Percentiles rank a stretch among this genome's conserved stretches.
Evolutionary conservation across 2,797 vertebrate genomes (phyloP).

Genomic region (Lutjanus campechanus): DNA sequence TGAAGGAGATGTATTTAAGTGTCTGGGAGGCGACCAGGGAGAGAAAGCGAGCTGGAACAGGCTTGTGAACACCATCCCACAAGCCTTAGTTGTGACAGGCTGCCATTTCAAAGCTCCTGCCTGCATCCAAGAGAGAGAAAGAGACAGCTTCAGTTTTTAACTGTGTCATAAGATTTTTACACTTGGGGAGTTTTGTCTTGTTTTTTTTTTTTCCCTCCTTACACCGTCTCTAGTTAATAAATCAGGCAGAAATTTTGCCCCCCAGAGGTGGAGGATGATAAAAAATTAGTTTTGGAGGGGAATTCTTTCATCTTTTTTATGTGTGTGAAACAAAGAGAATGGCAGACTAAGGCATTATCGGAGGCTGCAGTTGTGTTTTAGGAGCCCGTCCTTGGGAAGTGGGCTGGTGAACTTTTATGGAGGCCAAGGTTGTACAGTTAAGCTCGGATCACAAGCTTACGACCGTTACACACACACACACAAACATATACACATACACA

Average conservation of each 20-base stretch:
- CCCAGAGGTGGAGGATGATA: slow-evolving; percentile 69
- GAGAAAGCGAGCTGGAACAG: slow-evolving; percentile 49
- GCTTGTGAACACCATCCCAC: slow-evolving; percentile 65
- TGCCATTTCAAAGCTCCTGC: slow-evolving; percentile 79
- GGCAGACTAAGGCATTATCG: slow-evolving; percentile 75
- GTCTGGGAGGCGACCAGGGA: slow-evolving; percentile 56
- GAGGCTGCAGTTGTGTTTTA: slow-evolving; percentile 75
- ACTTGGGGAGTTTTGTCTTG: slow-evolving; percentile 57
- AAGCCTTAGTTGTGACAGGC: slow-evolving; percentile 74
- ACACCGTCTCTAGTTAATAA: slow-evolving; percentile 72
- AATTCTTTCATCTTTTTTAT: slow-evolving; percentile 77
- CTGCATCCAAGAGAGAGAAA: slow-evolving; percentile 61
- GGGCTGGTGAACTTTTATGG: slow-evolving; percentile 69
- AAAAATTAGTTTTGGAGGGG: slow-evolving; percentile 64
- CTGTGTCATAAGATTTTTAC: slow-evolving; percentile 67
- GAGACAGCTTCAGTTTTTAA: slow-evolving; percentile 67
- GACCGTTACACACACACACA: slow-evolving; percentile 26
- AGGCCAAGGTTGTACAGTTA: slow-evolving; percentile 74
- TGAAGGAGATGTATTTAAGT: slow-evolving; percentile 49
- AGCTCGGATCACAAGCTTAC: slow-evolving; percentile 67
- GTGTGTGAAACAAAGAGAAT: slow-evolving; percentile 71
- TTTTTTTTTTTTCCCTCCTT: background rate
- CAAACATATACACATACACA: slow-evolving; percentile 29
- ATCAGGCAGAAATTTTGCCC: slow-evolving; percentile 65
- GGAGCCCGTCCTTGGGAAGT: slow-evolving; percentile 70